These are phyloP conservation scores for Presbytis comata DNA, from an alignment of 2,797 vertebrate species.

Conservation along the genomic window DNA sequence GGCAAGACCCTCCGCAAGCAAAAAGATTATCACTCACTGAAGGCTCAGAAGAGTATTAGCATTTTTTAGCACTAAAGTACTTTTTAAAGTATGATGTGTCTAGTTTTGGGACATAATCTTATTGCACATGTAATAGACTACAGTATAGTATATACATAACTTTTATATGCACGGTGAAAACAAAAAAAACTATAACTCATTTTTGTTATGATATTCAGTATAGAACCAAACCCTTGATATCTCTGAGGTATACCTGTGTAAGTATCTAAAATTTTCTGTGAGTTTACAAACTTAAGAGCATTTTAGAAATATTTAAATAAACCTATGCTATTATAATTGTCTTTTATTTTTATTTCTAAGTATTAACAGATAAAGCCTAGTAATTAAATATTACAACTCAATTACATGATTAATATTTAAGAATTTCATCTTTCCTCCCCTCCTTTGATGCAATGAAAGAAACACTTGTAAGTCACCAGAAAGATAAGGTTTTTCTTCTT, in stretches of 20 bases:
- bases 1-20: not conserved
- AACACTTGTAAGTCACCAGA: not conserved
- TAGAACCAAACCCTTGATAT: not conserved
- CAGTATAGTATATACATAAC: not conserved
- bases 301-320: not conserved
- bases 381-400: not conserved
- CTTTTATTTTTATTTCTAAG: constrained; percentile 18
- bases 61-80: not conserved
- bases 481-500: not conserved
- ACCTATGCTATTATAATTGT: not conserved
- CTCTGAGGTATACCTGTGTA: not conserved
- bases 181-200: not conserved
- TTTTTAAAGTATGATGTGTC: not conserved
- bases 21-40: not conserved
- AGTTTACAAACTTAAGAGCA: not conserved
- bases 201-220: not conserved
- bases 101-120: not conserved
- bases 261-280: not conserved
- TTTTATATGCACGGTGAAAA: not conserved
- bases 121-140: not conserved
- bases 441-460: not conserved
- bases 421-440: not conserved
- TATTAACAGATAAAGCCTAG: not conserved
- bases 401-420: not conserved
- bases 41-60: not conserved